Conservation (phyloP, 1,140 invertebrate species). For the Spodoptera frugiperda region DNA sequence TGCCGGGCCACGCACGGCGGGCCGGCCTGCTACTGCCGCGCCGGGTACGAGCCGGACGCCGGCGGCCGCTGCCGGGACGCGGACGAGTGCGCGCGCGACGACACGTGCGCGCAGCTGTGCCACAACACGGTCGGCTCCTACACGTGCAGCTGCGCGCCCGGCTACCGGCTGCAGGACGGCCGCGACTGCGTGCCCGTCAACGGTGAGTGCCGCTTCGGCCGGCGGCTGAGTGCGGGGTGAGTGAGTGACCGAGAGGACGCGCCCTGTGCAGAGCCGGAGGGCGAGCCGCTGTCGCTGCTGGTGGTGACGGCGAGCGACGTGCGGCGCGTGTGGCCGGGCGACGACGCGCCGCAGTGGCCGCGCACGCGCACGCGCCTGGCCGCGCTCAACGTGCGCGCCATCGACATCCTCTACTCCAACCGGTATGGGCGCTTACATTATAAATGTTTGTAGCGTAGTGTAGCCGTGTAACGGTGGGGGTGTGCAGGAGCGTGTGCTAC, state of each 20-base stretch:
- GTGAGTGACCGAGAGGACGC: too few species aligned
- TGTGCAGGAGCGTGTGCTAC: constrained; percentile 89
- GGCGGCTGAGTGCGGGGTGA: too few species aligned
- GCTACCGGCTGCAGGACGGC: constrained; percentile 87
- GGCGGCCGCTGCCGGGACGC: constrained; percentile 90
- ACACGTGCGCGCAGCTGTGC: constrained; percentile 93
- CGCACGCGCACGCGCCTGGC: constrained; percentile 52
- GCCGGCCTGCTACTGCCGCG: constrained; percentile 91
- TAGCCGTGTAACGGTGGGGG: too few species aligned
- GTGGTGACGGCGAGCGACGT: constrained; percentile 67
- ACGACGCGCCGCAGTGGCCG: constrained; percentile 14
- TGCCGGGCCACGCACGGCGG: constrained; percentile 89
- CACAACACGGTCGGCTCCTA: constrained; percentile 90
- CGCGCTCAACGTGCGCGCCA: constrained; percentile 70
- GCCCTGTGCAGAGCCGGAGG: constrained; percentile 56
- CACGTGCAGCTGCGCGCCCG: constrained; percentile 91
- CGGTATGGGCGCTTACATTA: constrained; percentile 46
- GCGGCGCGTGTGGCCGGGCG: constrained; percentile 59
- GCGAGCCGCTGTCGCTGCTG: constrained; percentile 63
- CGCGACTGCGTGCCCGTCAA: constrained; percentile 89
- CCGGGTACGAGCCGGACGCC: constrained; percentile 89
- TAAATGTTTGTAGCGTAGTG: too few species aligned
- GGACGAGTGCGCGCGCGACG: constrained; percentile 91
- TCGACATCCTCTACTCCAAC: constrained; percentile 70
- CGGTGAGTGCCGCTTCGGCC: constrained; percentile 83